phyloP scores from a whole-genome alignment of 2,113 vertebrate species.

The Tilapia sparmanii region DNA sequence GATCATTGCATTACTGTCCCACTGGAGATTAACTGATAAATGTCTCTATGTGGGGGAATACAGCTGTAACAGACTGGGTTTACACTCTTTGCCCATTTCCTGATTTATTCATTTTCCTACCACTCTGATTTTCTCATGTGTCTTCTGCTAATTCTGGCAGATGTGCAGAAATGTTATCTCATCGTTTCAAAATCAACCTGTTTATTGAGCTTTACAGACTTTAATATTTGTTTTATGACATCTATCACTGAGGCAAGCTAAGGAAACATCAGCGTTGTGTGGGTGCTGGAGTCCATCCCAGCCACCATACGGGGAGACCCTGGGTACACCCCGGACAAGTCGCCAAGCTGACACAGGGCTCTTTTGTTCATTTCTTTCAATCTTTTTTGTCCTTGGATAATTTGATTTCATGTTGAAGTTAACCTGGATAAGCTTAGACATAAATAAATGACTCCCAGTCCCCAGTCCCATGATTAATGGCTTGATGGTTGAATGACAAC shows the following conservation, averaged over 20 bases:
- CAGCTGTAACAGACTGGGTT: neutral
- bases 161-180: neutral
- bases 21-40: conserved; percentile 36
- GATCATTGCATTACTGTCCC: conserved; percentile 41
- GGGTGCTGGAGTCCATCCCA: neutral
- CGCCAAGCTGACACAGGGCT: neutral
- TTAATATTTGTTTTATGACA: neutral
- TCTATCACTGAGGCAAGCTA: neutral
- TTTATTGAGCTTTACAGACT: neutral
- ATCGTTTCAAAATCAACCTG: neutral
- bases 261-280: neutral
- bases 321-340: neutral
- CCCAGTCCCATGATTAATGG: neutral
- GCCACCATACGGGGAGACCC: neutral
- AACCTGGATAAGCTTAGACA: neutral
- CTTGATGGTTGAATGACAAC: neutral
- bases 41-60: neutral
- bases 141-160: neutral
- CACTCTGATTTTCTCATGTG: neutral
- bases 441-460: neutral
- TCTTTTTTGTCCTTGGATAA: neutral
- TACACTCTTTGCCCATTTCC: neutral
- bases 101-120: neutral
- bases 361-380: neutral
- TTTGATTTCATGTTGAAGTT: neutral